A percentile compares a stretch with the other conserved stretches of the same genome.
Conservation (phyloP, 1,140 invertebrate genomes). For the Drosophila repleta region DNA sequence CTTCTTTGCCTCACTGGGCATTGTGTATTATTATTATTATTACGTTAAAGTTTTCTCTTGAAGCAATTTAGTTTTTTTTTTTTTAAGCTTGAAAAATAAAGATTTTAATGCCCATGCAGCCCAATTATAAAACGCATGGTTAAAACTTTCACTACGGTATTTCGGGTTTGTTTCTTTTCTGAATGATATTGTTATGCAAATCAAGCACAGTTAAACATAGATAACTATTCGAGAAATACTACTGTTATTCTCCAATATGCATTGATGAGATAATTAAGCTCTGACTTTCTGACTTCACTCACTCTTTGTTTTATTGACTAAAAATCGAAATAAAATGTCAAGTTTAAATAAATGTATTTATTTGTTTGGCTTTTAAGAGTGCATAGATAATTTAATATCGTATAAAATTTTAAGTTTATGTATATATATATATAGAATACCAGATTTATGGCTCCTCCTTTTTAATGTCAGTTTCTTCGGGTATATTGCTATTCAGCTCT, state of each 20-base stretch:
- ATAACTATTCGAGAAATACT: conserved; percentile 36
- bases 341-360: conserved; percentile 1
- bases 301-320: background rate
- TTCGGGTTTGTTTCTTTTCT: conserved; percentile 38
- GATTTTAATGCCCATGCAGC: conserved; percentile 45
- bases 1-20: no score
- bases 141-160: conserved; percentile 43
- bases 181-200: conserved; percentile 53
- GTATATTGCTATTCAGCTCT: conserved; percentile 26
- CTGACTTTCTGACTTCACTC: conserved; percentile 22
- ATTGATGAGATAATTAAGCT: conserved; percentile 38
- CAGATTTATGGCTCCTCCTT: background rate
- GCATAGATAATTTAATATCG: no score
- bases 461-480: conserved; percentile 17
- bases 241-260: conserved; percentile 34
- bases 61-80: conserved; percentile 12
- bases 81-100: conserved; percentile 16
- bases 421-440: background rate
- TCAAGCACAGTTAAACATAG: conserved; percentile 30
- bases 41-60: background rate
- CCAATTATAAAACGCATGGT: conserved; percentile 43
- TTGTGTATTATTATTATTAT: conserved; percentile 1
- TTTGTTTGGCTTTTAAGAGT: background rate
- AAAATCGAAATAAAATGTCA: background rate
- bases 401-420: background rate